phyloP scores from a whole-genome alignment of 2,113 vertebrate species.

The Caloenas nicobarica region DNA sequence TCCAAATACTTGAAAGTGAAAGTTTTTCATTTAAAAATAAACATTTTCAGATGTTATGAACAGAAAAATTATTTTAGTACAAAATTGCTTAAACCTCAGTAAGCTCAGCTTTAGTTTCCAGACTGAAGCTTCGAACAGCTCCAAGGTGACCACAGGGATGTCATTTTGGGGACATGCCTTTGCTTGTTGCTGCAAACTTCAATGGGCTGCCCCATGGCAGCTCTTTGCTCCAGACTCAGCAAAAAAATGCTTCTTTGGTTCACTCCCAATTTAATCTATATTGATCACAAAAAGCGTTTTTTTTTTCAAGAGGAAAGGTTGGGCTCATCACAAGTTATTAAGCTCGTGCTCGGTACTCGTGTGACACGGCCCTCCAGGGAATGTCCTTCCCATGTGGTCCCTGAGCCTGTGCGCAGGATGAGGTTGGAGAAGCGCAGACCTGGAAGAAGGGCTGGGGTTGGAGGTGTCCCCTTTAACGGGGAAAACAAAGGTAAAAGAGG shows the following conservation, averaged over 20 bases:
- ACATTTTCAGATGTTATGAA: not conserved
- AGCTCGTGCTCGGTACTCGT: fast-evolving
- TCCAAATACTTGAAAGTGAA: not conserved
- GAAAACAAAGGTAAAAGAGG: not conserved
- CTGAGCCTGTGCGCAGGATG: not conserved
- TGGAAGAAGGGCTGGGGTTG: not conserved
- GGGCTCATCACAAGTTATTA: not conserved
- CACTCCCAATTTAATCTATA: not conserved
- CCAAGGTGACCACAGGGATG: not conserved
- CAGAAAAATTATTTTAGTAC: not conserved
- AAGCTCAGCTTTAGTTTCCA: not conserved
- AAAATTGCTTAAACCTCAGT: not conserved
- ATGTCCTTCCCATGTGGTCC: not conserved
- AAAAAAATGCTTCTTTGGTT: not conserved
- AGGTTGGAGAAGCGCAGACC: not conserved
- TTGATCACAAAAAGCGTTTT: not conserved
- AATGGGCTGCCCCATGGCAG: not conserved
- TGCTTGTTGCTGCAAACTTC: not conserved
- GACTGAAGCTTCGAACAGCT: not conserved
- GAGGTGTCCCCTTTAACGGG: fast-evolving
- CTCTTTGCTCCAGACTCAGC: not conserved
- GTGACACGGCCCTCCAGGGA: not conserved
- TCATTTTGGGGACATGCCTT: not conserved
- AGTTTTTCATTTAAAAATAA: not conserved
- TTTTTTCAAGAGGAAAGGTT: not conserved